Conservation (phyloP, 2,888 invertebrate genomes). For the Cancer borealis region DNA sequence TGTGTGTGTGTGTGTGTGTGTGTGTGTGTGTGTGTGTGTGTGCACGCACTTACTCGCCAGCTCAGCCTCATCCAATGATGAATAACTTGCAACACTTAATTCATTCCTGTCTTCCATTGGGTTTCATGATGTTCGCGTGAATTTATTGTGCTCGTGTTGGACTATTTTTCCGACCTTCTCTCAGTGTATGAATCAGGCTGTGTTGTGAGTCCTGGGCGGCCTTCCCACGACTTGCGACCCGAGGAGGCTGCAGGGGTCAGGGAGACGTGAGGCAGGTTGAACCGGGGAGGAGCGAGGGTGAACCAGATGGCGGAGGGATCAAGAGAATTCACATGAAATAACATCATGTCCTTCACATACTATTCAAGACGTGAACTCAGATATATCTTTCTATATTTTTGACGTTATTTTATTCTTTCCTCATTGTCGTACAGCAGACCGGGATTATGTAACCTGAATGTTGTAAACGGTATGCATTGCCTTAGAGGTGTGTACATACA, state of each 20-base stretch:
- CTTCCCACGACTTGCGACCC: conserved; percentile 52
- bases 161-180: background rate
- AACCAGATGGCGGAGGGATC: background rate
- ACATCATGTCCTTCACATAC: background rate
- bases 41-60: background rate
- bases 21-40: no score
- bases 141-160: background rate
- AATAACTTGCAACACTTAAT: background rate
- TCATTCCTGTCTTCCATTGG: background rate
- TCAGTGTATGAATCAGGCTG: conserved; percentile 5
- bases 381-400: background rate
- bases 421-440: background rate
- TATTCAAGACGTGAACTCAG: background rate
- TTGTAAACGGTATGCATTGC: background rate
- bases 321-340: background rate
- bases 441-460: background rate
- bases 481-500: background rate
- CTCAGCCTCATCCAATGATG: background rate
- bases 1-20: no score
- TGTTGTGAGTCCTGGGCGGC: background rate
- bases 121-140: background rate
- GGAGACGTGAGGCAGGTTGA: background rate
- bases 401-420: background rate
- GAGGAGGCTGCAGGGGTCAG: conserved; percentile 47
- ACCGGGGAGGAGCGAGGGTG: background rate